phyloP scores from a whole-genome alignment of 1,140 invertebrate species.

The Pantala flavescens region DNA sequence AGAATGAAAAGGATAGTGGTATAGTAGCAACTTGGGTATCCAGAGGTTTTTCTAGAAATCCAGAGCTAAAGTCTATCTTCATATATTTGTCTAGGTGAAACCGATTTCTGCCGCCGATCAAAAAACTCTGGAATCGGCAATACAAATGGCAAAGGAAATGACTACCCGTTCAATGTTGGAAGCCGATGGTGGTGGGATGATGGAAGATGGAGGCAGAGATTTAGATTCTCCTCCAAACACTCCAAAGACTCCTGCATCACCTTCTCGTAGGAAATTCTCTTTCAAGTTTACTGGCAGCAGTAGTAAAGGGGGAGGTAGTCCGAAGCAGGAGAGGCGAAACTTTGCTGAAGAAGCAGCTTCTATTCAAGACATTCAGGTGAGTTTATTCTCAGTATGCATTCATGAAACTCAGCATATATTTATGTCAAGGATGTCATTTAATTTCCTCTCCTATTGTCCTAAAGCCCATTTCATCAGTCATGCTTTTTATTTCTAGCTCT shows the following conservation, averaged over 20 bases:
- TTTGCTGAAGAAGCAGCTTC: conserved; percentile 83
- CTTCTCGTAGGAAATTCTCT: conserved; percentile 74
- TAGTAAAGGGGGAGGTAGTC: conserved; percentile 39
- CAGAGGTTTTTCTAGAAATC: too few relatives aligned
- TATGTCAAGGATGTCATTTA: too few relatives aligned
- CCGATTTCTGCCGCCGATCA: conserved; percentile 89
- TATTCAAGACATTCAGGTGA: conserved; percentile 80
- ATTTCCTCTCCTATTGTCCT: too few relatives aligned
- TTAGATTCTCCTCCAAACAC: conserved; percentile 41
- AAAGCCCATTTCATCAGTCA: too few relatives aligned
- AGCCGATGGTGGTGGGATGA: conserved; percentile 43
- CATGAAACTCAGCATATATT: too few relatives aligned
- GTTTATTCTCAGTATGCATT: conserved; percentile 13
- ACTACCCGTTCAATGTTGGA: conserved; percentile 80
- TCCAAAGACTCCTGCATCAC: conserved; percentile 60
- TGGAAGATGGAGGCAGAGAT: conserved; percentile 8
- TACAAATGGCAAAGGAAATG: conserved; percentile 86
- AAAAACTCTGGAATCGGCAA: conserved; percentile 85
- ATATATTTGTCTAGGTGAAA: conserved; percentile 73
- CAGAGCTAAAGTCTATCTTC: too few relatives aligned
- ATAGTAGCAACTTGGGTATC: too few relatives aligned
- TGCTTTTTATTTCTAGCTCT: too few relatives aligned
- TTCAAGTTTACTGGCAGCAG: conserved; percentile 60
- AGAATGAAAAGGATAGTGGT: too few relatives aligned
- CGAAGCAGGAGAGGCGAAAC: conserved; percentile 61